A percentile compares a stretch with the other conserved stretches of the same genome.
These are phyloP conservation scores for Eleutherodactylus coqui DNA, from an alignment of 2,797 vertebrate genomes.

Conservation along the genomic window DNA sequence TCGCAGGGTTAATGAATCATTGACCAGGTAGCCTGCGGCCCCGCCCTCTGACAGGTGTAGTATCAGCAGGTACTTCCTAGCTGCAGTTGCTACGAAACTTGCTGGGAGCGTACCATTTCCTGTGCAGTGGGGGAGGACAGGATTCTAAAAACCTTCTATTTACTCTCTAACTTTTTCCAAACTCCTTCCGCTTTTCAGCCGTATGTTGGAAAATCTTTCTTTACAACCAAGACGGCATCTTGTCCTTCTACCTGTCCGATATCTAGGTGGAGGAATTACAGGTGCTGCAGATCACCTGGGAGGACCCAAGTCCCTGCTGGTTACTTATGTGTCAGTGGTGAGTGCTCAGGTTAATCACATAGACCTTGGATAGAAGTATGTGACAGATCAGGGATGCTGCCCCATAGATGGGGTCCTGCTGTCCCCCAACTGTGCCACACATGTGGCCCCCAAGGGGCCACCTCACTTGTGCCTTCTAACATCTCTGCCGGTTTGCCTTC, in stretches of 20 bases:
- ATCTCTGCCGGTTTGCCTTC: too few relatives aligned
- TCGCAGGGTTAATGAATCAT: slow-evolving; percentile 53
- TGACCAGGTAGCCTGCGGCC: slow-evolving; percentile 53
- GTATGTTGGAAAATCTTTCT: not conserved
- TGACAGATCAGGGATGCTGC: slow-evolving; percentile 67
- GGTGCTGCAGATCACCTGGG: slow-evolving; percentile 40
- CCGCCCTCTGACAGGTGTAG: slow-evolving; percentile 65
- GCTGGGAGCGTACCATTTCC: slow-evolving; percentile 67
- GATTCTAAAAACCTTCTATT: not conserved
- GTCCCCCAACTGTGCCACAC: slow-evolving; percentile 46
- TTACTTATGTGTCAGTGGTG: slow-evolving; percentile 55
- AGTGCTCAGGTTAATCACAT: slow-evolving; percentile 35
- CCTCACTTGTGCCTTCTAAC: not conserved
- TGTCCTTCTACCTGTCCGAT: not conserved
- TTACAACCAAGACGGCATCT: not conserved
- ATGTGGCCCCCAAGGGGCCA: slow-evolving; percentile 56
- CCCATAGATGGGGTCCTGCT: slow-evolving; percentile 64
- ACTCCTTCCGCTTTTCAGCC: not conserved
- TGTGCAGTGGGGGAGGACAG: slow-evolving; percentile 35
- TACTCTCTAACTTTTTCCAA: not conserved
- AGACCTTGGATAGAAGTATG: slow-evolving; percentile 66
- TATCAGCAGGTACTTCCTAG: slow-evolving; percentile 56
- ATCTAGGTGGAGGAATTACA: not conserved
- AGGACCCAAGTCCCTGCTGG: slow-evolving; percentile 45
- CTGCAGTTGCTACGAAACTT: slow-evolving; percentile 64